These are phyloP conservation scores for Morpho deidamia DNA, from an alignment of 2,888 invertebrate species.

Conservation along the genomic window DNA sequence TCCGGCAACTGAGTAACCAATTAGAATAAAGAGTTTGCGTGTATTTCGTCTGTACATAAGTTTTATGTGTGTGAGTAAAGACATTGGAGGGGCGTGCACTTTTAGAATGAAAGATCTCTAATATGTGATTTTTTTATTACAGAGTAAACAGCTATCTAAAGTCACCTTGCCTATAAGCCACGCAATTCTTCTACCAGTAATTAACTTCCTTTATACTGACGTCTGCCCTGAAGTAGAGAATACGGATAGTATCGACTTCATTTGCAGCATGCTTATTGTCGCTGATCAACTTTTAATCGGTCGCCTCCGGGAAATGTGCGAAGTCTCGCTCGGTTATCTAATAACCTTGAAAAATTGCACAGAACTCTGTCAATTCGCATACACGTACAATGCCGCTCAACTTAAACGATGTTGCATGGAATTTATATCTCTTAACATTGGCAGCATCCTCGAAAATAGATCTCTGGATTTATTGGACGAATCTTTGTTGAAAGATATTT, in stretches of 20 bases:
- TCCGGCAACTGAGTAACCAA: no score
- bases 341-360: conserved; percentile 86
- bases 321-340: conserved; percentile 80
- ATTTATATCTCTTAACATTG: conserved; percentile 86
- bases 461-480: conserved; percentile 81
- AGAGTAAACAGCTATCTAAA: conserved; percentile 71
- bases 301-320: conserved; percentile 85
- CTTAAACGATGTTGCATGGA: conserved; percentile 86
- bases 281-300: conserved; percentile 89
- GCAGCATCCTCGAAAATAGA: conserved; percentile 83
- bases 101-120: no score
- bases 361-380: conserved; percentile 86
- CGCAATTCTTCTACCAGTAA: conserved; percentile 80
- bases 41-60: no score
- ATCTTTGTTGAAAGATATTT: conserved; percentile 80
- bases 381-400: conserved; percentile 85
- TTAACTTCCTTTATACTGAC: conserved; percentile 88
- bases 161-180: conserved; percentile 80
- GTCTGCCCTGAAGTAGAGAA: conserved; percentile 77
- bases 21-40: no score
- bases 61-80: no score
- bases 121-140: conserved; percentile 39
- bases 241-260: conserved; percentile 82
- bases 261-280: conserved; percentile 86
- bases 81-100: no score